These are phyloP conservation scores for Phodopus roborovskii DNA, from an alignment of 2,113 vertebrate genomes.

Conservation along the genomic window DNA sequence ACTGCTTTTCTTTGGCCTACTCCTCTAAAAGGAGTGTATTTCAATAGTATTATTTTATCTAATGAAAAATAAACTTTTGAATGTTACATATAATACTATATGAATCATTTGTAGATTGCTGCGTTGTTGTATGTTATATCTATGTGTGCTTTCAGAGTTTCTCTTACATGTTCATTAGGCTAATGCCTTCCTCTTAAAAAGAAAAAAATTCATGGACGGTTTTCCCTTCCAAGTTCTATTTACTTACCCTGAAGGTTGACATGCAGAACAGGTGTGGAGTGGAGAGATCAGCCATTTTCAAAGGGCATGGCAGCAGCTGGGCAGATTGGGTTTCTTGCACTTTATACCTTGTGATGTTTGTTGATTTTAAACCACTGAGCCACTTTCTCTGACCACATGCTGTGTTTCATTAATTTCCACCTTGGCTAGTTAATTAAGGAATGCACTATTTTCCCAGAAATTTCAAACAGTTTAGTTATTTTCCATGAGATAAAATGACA, in stretches of 20 bases:
- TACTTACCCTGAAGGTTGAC: conserved; percentile 76
- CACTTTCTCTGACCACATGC: conserved; percentile 74
- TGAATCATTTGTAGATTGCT: not conserved
- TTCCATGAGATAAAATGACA: conserved; percentile 36
- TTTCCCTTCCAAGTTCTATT: conserved; percentile 67
- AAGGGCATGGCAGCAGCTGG: conserved; percentile 83
- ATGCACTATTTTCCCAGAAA: conserved; percentile 11
- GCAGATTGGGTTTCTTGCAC: conserved; percentile 85
- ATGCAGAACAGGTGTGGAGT: conserved; percentile 84
- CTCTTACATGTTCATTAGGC: not conserved
- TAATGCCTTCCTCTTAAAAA: conserved; percentile 4
- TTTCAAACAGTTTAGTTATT: conserved; percentile 19
- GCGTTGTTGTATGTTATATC: not conserved
- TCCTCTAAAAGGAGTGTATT: not conserved
- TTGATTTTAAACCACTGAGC: conserved; percentile 79
- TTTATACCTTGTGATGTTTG: conserved; percentile 79
- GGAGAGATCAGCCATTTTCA: conserved; percentile 81
- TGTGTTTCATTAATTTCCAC: conserved; percentile 50
- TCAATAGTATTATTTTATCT: conserved; percentile 28
- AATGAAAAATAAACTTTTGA: not conserved
- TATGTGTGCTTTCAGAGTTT: not conserved
- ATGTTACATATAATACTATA: not conserved
- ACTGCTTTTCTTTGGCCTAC: conserved; percentile 12
- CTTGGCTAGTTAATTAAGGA: conserved; percentile 23
- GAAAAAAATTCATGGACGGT: conserved; percentile 49